These are phyloP conservation scores for Tortricodes alternella DNA, from an alignment of 2,888 invertebrate species.

Conservation along the genomic window DNA sequence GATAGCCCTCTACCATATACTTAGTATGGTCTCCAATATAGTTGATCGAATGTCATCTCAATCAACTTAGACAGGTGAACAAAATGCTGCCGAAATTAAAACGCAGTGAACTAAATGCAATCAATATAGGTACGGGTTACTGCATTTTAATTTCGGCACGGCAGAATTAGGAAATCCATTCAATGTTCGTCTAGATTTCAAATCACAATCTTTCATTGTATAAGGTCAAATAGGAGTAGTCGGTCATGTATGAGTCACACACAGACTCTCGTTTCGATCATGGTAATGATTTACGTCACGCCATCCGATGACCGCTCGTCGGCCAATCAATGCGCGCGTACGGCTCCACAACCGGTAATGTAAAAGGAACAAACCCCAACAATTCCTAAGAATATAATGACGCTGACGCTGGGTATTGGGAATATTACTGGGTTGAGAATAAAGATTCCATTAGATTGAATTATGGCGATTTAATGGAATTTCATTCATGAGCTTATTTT, in stretches of 20 bases:
- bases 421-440: constrained; percentile 7
- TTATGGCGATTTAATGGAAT: not conserved
- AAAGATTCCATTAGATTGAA: constrained; percentile 19
- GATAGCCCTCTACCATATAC: too few relatives aligned
- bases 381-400: constrained; percentile 12
- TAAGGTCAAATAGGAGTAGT: not conserved
- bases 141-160: too few relatives aligned
- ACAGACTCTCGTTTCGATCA: not conserved
- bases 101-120: too few relatives aligned
- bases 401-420: constrained; percentile 17
- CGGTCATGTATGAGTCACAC: not conserved
- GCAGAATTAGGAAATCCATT: too few relatives aligned
- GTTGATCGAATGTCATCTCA: too few relatives aligned
- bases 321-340: not conserved
- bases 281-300: constrained; percentile 23
- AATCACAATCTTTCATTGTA: too few relatives aligned
- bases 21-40: too few relatives aligned
- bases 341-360: constrained; percentile 5
- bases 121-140: too few relatives aligned
- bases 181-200: too few relatives aligned
- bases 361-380: not conserved
- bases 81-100: too few relatives aligned
- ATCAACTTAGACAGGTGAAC: too few relatives aligned
- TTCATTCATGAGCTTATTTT: constrained; percentile 3
- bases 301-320: constrained; percentile 3